Percentiles rank a stretch among this genome's conserved stretches.
phyloP scores from a whole-genome alignment of 2,113 vertebrate species.

The Apteryx mantelli region DNA sequence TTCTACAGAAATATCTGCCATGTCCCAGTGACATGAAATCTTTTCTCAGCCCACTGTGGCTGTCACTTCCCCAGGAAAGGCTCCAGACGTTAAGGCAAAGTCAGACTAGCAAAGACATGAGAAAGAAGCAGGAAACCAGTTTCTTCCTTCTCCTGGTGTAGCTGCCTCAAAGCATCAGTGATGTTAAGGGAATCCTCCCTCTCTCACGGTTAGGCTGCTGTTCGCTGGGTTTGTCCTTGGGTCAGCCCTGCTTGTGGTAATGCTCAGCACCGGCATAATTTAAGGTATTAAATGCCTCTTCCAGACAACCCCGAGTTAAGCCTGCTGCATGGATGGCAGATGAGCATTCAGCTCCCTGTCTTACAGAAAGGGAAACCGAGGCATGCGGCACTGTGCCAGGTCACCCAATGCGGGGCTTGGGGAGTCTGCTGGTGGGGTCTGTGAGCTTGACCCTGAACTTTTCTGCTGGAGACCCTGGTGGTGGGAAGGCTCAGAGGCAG shows the following conservation, averaged over 20 bases:
- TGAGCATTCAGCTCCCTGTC: background rate
- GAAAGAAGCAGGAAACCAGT: background rate
- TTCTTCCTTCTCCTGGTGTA: background rate
- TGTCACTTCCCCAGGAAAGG: background rate
- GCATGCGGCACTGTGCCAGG: background rate
- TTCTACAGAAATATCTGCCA: background rate
- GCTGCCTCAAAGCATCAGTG: background rate
- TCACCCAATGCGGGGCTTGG: background rate
- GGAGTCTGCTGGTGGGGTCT: fast-evolving
- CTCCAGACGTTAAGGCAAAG: background rate
- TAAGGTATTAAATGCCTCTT: background rate
- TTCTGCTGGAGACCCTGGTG: background rate
- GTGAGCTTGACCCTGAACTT: fast-evolving
- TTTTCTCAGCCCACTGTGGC: background rate
- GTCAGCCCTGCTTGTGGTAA: background rate
- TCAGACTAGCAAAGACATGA: background rate
- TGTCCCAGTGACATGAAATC: background rate
- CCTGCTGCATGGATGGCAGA: background rate
- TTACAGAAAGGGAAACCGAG: background rate
- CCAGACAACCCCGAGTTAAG: background rate
- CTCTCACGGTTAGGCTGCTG: fast-evolving
- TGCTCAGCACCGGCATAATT: background rate
- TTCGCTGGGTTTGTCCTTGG: background rate
- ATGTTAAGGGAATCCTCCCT: background rate
- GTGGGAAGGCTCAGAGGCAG: background rate